Base-by-base conservation (phyloP, 2,888 invertebrate species). In the Trichacis sp. region DNA sequence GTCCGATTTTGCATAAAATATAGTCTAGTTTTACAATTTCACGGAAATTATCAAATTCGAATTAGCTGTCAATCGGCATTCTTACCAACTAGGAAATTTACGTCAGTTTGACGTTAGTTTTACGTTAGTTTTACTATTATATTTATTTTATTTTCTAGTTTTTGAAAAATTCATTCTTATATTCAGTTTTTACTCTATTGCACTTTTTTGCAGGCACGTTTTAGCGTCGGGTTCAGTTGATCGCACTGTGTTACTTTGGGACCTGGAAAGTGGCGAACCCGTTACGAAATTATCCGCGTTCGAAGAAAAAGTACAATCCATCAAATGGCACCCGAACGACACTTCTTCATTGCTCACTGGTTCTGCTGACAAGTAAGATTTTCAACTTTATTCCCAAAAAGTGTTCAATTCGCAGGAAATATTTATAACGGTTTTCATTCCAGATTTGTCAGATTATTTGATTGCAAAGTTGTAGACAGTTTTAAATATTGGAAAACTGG, bases 171-270 rank as follows among this genome's bases (percentile, higher is more conserved):
- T n/a, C n/a, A n/a, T n/a, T n/a, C n/a, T n/a, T n/a, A n/a, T n/a
- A n/a, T n/a, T n/a, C n/a, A n/a, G n/a, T n/a, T n/a, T 24, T 24
- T 24, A 20, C 40, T 12, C 2, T 42, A n/a, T n/a, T n/a, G 17
- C 17, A n/a, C 19, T 43, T 18, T 18, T 18, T 79, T 85, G 33
- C 78, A 92, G 93, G 24, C 95, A 97, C 81, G 90, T 97, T 29
- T 80, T 98, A 68, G 97, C 97, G 0, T 97, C 97, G 85, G 96
- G 93, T 0, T 97, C 97, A 0, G 97, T 94, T 0, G 98, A 98
- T 85, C 88, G 89, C 73, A 93, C 93, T 1, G 91, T 95, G 3
- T 87, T 94, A 17, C 83, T 98, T 1, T 98, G 98, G 98, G 98
- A 98, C 85, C 86, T 98, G 78, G 93, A 95, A 73, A 89, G 90